phyloP scores from a whole-genome alignment of 2,113 vertebrate species.

The Hemibagrus wyckioides region DNA sequence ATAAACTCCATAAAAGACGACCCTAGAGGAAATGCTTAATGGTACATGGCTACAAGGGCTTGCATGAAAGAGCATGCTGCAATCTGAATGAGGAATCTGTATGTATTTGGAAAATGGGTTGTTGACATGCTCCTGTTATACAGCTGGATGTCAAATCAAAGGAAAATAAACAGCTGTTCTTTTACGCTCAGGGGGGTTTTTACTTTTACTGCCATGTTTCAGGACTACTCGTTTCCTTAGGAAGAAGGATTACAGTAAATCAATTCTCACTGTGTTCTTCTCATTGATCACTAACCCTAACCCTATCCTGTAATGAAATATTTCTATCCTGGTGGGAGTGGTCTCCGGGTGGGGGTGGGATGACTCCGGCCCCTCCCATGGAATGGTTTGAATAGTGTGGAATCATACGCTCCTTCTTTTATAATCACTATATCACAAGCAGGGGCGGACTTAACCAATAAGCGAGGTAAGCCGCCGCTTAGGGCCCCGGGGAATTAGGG shows the following conservation, averaged over 20 bases:
- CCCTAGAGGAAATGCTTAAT: constrained; percentile 25
- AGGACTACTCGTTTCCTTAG: background rate
- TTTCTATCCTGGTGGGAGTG: background rate
- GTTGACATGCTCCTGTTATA: background rate
- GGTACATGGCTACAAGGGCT: constrained; percentile 9
- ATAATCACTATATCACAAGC: background rate
- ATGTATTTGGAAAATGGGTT: background rate
- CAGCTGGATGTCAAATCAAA: background rate
- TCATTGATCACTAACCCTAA: background rate
- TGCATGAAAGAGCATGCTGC: background rate
- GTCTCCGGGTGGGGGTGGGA: background rate
- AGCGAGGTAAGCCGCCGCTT: background rate
- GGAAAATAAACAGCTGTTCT: background rate
- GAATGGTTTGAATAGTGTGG: background rate
- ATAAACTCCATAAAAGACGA: background rate
- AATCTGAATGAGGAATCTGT: background rate
- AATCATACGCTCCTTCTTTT: background rate
- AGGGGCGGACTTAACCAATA: too few species aligned
- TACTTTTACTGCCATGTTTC: too few species aligned
- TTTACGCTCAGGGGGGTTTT: background rate
- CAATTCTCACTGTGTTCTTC: background rate
- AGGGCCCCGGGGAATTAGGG: too few species aligned
- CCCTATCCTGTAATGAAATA: background rate
- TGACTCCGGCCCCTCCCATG: background rate
- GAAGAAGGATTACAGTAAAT: background rate